Evolutionary conservation across 2,888 invertebrate species (phyloP), one percentile per base, ranked within the genome.

Genomic region (Trachelus troglodyta): DNA sequence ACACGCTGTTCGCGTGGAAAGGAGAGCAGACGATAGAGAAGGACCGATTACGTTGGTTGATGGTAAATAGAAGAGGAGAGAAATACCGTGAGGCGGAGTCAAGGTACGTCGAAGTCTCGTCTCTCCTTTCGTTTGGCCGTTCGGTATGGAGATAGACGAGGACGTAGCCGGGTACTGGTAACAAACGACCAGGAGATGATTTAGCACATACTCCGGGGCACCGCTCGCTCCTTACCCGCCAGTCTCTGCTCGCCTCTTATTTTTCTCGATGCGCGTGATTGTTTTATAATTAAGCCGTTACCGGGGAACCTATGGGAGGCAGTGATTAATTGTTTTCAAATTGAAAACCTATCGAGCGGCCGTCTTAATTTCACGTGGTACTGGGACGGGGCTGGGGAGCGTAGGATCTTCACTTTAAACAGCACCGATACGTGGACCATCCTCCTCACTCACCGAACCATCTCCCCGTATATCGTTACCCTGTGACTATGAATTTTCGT

Each of bases 221-320:
- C 78, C 81, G 77, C 40, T 79, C 78, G 81, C 80, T 56, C 56
- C 23, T 56, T 23, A 56, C 83, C 84, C 80, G 75, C 77, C 83
- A 75, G 80, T 76, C 83, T 87, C 83, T 56, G 85, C 84, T 84
- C 86, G 81, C 84, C 76, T 79, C 83, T 34, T 23, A 35, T 79
- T 76, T 34, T 34, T 33, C 69, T 81, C 85, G 82, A 83, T 83
- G 81, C 84, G 83, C 89, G 87, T 90, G 91, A 91, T 91, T 91
- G 91, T 91, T 91, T 91, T 90, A 91, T 89, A 90, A 91, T 91
- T 90, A 90, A 91, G 91, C 89, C 89, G 90, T 91, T 91, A 89
- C 80, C 80, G 79, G 77, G 79, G 37, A 75, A 82, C 80, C 56
- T 74, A 74, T 76, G 75, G 80, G 76, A 75, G 81, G 79, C 74